A percentile compares a stretch with the other conserved stretches of the same genome.
These are phyloP conservation scores for Numenius phaeopus DNA, from an alignment of 2,797 vertebrate species.

Conservation along the genomic window DNA sequence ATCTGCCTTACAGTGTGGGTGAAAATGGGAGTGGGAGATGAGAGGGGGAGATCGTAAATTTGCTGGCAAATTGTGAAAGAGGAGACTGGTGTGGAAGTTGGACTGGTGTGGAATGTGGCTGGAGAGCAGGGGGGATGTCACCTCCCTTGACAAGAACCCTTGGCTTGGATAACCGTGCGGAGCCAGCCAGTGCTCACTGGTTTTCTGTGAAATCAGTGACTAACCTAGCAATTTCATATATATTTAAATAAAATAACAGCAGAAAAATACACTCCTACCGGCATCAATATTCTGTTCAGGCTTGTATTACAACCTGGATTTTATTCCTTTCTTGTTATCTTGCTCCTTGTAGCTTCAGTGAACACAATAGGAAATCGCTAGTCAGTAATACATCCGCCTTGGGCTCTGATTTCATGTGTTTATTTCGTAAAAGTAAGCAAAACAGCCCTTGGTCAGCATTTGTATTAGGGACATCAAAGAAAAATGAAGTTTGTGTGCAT, in stretches of 20 bases:
- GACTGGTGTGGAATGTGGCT: background rate
- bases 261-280: background rate
- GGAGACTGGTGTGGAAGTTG: background rate
- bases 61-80: background rate
- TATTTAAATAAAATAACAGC: background rate
- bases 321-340: conserved; percentile 32
- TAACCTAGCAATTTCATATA: background rate
- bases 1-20: background rate
- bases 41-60: background rate
- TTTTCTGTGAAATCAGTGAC: background rate
- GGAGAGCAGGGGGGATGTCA: background rate
- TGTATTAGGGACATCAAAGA: conserved; percentile 4
- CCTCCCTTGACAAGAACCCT: background rate
- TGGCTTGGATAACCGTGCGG: background rate
- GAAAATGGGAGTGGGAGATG: background rate
- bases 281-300: background rate
- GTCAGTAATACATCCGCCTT: background rate
- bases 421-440: background rate
- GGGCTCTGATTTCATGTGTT: background rate
- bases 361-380: conserved; percentile 7
- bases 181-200: background rate
- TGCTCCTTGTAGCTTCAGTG: background rate
- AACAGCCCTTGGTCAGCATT: background rate
- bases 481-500: background rate
- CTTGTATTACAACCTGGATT: conserved; percentile 36